Base-by-base conservation (phyloP, 2,888 invertebrate species). In the Stenodera caucasica region DNA sequence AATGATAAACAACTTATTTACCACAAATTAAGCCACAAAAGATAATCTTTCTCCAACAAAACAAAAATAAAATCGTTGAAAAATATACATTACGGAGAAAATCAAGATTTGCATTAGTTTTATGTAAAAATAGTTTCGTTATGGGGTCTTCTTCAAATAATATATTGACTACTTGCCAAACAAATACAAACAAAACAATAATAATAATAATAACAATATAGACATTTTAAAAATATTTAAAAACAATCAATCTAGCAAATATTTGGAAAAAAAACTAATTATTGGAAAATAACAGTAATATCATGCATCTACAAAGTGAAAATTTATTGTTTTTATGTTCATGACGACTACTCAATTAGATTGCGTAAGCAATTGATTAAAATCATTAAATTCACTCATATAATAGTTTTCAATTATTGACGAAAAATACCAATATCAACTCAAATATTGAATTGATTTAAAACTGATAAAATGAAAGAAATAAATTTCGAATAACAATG, bases 401-500 rank as follows among this genome's bases (percentile, higher is more conserved):
- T 11, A 40, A 40, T 21, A 26, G 5, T 26, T 4, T 5, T 26
- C 2, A 26, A 4, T 5, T 2, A 26, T 26, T 5, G 26, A 26
- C 5, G 5, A 26, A 26, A 5, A 26, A 26, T 4, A 26, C 5
- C 2, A 26, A 26, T 26, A 26, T 4, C 26, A 5, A 26, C 5
- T 26, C 5, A 26, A 26, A 4, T 26, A 5, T 26, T 26, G 2
- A 26, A 5, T 4, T 26, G 5, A 26, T 26, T 26, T 4, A 26
- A 26, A 26, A 26, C 26, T 5, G 5, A 2, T 5, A 26, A 26
- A 26, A 26, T 26, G 2, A 26, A 4, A 4, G 26, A 26, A 4
- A 26, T 26, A 26, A 26, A 4, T 4, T 5, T 26, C 26, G 26
- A 12, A 45, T 21, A 59, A 63, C 63, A 63, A 63, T 57, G 59